Conservation (phyloP, 1,140 invertebrate genomes). For the Phortica variegata region DNA sequence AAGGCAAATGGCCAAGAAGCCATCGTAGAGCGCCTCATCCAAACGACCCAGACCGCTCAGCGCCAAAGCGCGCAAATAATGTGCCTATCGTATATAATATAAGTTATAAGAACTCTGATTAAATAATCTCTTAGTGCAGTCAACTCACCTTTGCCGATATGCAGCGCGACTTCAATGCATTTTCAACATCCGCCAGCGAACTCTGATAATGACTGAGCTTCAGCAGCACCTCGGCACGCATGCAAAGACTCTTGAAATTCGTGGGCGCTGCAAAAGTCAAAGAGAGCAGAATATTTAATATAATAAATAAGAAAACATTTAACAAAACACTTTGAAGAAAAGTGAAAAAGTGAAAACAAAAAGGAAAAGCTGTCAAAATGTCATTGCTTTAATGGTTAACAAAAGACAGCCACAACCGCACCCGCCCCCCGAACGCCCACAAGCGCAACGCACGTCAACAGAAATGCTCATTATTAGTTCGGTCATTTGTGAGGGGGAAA, state of each 20-base stretch:
- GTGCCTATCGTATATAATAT: conserved; percentile 62
- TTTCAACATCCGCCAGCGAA: conserved; percentile 70
- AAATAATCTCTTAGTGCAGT: too few species aligned
- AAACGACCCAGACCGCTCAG: conserved; percentile 64
- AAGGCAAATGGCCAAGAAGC: conserved; percentile 58
- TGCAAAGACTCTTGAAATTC: conserved; percentile 70
- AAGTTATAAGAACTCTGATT: too few species aligned
- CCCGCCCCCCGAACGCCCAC: background rate
- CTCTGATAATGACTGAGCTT: conserved; percentile 66
- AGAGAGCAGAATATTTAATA: conserved; percentile 9
- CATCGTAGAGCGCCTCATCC: conserved; percentile 69
- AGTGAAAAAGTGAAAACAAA: background rate
- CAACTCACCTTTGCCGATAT: conserved; percentile 71
- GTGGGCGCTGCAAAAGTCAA: conserved; percentile 64
- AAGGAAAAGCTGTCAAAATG: too few species aligned
- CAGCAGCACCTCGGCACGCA: conserved; percentile 68
- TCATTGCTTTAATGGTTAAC: too few species aligned
- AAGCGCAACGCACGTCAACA: conserved; percentile 1
- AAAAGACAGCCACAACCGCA: background rate
- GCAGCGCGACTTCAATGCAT: conserved; percentile 66
- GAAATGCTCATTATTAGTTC: too few species aligned
- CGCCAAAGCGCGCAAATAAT: conserved; percentile 67
- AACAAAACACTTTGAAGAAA: conserved; percentile 3
- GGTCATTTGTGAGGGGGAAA: too few species aligned
- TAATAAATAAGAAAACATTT: conserved; percentile 3